Evolutionary conservation across 1,140 invertebrate species (phyloP).

Genomic region (Apis mellifera): DNA sequence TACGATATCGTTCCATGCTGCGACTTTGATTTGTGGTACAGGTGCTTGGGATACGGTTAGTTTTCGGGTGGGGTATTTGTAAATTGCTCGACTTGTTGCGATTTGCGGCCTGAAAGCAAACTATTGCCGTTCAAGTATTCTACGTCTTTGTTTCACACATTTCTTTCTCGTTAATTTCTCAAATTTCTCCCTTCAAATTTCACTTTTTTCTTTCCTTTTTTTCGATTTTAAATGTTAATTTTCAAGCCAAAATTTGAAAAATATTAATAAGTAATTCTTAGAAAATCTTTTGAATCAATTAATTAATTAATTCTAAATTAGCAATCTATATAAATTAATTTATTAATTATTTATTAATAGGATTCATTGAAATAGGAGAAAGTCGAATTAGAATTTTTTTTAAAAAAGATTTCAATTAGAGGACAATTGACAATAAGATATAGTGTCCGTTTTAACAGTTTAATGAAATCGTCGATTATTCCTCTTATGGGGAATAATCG

Average conservation of each 20-base stretch:
- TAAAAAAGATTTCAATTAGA: background rate
- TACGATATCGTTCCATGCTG: slow-evolving; percentile 1
- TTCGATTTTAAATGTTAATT: no score
- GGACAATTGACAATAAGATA: background rate
- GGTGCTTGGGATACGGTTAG: background rate
- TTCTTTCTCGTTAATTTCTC: background rate
- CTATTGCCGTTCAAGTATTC: background rate
- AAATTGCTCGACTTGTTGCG: background rate
- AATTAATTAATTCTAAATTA: no score
- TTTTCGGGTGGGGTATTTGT: background rate
- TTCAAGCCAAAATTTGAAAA: no score
- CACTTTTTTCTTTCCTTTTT: no score
- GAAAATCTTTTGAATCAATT: no score
- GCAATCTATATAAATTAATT: no score
- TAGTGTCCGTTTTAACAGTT: background rate
- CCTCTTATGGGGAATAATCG: background rate
- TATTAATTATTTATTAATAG: no score
- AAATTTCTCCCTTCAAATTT: background rate
- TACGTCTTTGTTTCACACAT: background rate
- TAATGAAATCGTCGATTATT: background rate
- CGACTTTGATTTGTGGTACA: slow-evolving; percentile 8
- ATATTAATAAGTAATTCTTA: no score
- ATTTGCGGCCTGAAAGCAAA: background rate
- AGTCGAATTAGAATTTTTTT: no score
- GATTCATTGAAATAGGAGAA: no score